Evolutionary conservation across 35 echinoderm and acorn worm species (phyloP), one percentile per base, ranked within the genome.

Genomic region (Anneissia japonica): DNA sequence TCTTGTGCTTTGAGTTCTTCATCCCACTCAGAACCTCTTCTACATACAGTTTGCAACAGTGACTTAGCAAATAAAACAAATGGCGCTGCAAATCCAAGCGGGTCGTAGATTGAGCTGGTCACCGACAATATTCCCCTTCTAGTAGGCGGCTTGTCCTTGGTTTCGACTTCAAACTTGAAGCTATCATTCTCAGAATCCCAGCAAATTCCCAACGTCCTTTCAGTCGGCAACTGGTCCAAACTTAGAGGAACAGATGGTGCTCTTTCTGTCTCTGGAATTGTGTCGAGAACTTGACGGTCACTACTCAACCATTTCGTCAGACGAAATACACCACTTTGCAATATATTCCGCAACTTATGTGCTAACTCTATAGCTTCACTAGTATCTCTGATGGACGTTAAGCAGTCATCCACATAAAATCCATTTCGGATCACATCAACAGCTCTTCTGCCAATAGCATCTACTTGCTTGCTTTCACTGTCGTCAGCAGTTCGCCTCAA

Each of bases 291-390:
- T 36, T 39, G 36, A 37, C 85, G 86, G 10, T 45, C 38, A 45
- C 87, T 95, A 76, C 88, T 91, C 39, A 88, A 40, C 88, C 85
- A 95, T 64, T 95, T 95, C 0, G 93, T 95, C 23, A 95, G 79
- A 34, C 75, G 87, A 40, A 91, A 95, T 74, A 85, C 93, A 31
- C 89, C 86, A 36, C 46, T 45, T 0, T 21, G 17, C 17, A 90
- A 41, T 38, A 92, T 75, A 41, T 32, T 35, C 4, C 39, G 34
- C 26, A 92, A 38, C 46, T 73, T 46, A 26, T 87, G 77, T 36
- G 81, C 79, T 4, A 92, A 35, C 29, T 37, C 77, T 41, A 92
- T 83, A 12, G 90, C 90, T 29, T 30, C 32, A 21, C 83, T 85
- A 13, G 6, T 29, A 9, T 36, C 38, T 12, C 64, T 10, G 38